Evolutionary conservation across 30 jellyfish, hydroid and myxozoan species (phyloP).

Genomic region (Hydractinia symbiolongicarpus): DNA sequence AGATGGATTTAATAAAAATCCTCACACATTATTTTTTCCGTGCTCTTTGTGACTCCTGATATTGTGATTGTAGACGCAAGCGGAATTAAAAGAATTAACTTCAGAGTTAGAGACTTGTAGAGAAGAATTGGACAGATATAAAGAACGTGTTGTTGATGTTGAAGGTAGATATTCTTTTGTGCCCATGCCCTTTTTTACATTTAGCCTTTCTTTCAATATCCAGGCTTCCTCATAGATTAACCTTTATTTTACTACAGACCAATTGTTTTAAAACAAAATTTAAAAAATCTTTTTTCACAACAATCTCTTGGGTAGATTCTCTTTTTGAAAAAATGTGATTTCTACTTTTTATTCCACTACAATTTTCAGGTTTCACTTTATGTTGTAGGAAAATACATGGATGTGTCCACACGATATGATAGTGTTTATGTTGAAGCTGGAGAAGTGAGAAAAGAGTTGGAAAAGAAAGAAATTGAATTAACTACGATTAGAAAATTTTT

Average conservation of each 20-base stretch:
- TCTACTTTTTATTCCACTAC: background rate
- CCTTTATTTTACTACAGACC: too few relatives aligned
- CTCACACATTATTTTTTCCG: too few relatives aligned
- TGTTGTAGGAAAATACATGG: slow-evolving; percentile 19
- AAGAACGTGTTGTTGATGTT: background rate
- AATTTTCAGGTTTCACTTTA: background rate
- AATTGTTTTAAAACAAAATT: too few relatives aligned
- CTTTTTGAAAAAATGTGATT: background rate
- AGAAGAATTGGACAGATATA: background rate
- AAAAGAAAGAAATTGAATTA: slow-evolving; percentile 35
- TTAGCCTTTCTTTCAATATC: background rate
- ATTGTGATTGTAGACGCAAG: slow-evolving; percentile 16
- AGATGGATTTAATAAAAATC: too few relatives aligned
- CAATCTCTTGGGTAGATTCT: background rate
- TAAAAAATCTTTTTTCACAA: too few relatives aligned
- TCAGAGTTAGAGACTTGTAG: background rate
- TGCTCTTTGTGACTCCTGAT: too few relatives aligned
- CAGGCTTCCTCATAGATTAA: too few relatives aligned
- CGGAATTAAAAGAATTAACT: slow-evolving; percentile 21
- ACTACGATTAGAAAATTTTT: slow-evolving; percentile 25
- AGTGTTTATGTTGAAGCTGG: slow-evolving; percentile 16
- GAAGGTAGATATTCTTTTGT: slow-evolving; percentile 25
- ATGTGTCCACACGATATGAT: slow-evolving; percentile 20
- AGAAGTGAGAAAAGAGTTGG: slow-evolving; percentile 20
- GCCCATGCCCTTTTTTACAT: background rate